Conservation (phyloP, 2,113 vertebrate species). For the Myodes glareolus region DNA sequence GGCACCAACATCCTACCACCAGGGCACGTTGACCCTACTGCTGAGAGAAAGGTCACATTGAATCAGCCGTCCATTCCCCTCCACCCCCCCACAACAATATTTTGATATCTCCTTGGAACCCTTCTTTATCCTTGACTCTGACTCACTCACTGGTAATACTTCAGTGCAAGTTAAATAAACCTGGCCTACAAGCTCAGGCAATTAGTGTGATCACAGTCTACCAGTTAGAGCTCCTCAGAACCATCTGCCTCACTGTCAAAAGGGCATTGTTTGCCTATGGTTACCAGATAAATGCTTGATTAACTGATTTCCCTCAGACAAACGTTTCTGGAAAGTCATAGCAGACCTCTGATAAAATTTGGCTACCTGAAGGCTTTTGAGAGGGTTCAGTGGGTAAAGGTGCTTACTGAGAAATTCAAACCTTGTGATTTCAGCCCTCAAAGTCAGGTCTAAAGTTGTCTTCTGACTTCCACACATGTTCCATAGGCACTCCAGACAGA, state of each 20-base stretch:
- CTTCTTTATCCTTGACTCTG: neutral
- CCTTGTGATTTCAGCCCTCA: neutral
- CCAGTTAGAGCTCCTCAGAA: neutral
- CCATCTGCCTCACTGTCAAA: neutral
- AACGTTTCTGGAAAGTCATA: neutral
- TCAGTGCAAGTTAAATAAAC: conserved; percentile 19
- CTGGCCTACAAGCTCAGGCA: neutral
- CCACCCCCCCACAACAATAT: neutral
- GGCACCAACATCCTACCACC: neutral
- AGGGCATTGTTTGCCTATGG: too few relatives aligned
- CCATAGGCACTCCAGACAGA: neutral
- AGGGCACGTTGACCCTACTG: neutral
- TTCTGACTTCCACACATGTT: neutral
- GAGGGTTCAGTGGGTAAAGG: neutral
- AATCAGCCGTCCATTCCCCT: neutral
- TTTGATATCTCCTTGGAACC: neutral
- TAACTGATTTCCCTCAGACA: neutral
- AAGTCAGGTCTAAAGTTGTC: neutral
- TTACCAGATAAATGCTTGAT: neutral
- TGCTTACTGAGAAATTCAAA: too few relatives aligned
- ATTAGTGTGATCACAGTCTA: neutral
- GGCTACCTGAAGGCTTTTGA: neutral
- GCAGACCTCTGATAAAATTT: neutral
- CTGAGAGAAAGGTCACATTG: neutral
- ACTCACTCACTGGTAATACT: neutral